Evolutionary conservation across 53 echinoderm and acorn worm species (phyloP).

Genomic region (Luidia sarsii): DNA sequence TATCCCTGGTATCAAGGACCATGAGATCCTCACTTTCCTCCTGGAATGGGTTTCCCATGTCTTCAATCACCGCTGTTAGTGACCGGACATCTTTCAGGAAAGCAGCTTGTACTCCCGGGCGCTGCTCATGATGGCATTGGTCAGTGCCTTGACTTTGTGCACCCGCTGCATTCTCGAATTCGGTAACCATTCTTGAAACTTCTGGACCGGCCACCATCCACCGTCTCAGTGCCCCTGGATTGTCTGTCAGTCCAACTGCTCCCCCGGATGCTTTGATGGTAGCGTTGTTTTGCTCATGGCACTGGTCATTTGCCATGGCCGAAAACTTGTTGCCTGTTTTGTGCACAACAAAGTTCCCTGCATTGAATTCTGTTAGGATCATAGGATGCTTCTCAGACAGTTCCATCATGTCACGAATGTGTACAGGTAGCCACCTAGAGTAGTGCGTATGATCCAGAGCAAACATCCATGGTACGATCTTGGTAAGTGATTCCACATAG

Average conservation of each 20-base stretch:
- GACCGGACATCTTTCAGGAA: conserved; percentile 27
- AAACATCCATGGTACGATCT: conserved; percentile 65
- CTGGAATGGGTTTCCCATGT: conserved; percentile 67
- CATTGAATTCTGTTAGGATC: no score
- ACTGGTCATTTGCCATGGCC: conserved; percentile 42
- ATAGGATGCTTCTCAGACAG: no score
- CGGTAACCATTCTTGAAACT: no score
- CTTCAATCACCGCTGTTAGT: conserved; percentile 39
- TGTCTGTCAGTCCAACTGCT: conserved; percentile 26
- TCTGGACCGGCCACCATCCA: conserved; percentile 65
- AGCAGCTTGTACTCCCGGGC: no score
- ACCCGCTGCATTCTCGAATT: no score
- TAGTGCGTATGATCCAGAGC: conserved; percentile 61
- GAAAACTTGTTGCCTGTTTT: conserved; percentile 32
- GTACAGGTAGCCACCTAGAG: conserved; percentile 70
- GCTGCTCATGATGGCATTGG: no score
- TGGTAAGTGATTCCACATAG: conserved; percentile 50
- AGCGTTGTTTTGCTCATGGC: conserved; percentile 37
- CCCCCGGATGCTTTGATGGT: conserved; percentile 9
- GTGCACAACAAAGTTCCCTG: no score
- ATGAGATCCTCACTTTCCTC: conserved; percentile 57
- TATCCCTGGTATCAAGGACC: conserved; percentile 41
- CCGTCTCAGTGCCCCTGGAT: conserved; percentile 37
- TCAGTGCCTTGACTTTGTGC: no score
- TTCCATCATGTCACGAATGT: conserved; percentile 65